Evolutionary conservation across 2,888 invertebrate species (phyloP).

Genomic region (Biston betularia): DNA sequence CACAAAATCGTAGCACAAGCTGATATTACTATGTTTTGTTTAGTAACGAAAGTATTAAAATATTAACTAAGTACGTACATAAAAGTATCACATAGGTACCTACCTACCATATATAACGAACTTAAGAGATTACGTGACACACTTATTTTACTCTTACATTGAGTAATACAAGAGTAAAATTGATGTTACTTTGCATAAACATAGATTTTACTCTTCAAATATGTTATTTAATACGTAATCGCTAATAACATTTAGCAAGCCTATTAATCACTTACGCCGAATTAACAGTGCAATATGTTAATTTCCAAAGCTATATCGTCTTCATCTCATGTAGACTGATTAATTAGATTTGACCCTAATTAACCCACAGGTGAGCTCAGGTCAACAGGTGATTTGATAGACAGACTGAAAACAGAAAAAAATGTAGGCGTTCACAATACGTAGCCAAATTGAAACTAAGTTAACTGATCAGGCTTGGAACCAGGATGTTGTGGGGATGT

Average conservation of each 20-base stretch:
- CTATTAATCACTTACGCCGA: slow-evolving; percentile 8
- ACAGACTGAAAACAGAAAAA: slow-evolving; percentile 8
- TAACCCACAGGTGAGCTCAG: slow-evolving; percentile 13
- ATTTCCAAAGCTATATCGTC: slow-evolving; percentile 10
- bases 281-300: slow-evolving; percentile 18
- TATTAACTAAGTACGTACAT: no score
- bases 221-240: not conserved
- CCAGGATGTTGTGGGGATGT: no score
- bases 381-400: slow-evolving; percentile 14
- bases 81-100: no score
- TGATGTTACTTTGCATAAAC: not conserved
- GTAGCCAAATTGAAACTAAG: no score
- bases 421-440: not conserved
- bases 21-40: no score
- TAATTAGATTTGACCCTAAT: slow-evolving; percentile 24
- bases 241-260: slow-evolving; percentile 14
- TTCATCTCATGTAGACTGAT: slow-evolving; percentile 15
- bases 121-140: no score
- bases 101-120: no score
- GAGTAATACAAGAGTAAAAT: no score
- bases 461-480: no score
- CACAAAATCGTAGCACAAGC: no score
- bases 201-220: not conserved
- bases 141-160: no score
- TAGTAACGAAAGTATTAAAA: no score